phyloP scores from a whole-genome alignment of 1,140 invertebrate genomes.

The Armadillidium nasatum region DNA sequence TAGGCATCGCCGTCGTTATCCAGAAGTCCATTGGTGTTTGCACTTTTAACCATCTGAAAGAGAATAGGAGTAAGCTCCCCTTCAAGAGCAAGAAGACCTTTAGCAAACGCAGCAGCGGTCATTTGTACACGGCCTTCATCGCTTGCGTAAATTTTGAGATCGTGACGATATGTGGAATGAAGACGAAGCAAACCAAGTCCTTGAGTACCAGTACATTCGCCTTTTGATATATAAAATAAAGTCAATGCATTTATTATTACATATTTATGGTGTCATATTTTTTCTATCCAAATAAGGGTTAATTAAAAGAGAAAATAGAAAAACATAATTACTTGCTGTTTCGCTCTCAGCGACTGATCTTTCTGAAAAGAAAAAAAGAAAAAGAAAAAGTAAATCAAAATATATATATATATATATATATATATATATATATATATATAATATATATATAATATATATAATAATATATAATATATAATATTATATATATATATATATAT shows the following conservation, averaged over 20 bases:
- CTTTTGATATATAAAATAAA: slow-evolving; percentile 51
- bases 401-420: slow-evolving; percentile 23
- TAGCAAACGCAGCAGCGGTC: slow-evolving; percentile 99
- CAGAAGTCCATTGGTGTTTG: slow-evolving; percentile 94
- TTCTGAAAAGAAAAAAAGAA: neutral
- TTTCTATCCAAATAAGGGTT: no score
- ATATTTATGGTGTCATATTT: no score
- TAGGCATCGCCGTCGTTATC: slow-evolving; percentile 87
- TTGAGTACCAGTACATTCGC: slow-evolving; percentile 81
- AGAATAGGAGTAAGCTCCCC: slow-evolving; percentile 97
- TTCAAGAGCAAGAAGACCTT: slow-evolving; percentile 92
- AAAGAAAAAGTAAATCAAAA: no score
- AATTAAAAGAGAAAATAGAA: no score
- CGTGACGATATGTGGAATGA: slow-evolving; percentile 97
- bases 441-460: slow-evolving; percentile 29
- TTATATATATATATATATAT: neutral
- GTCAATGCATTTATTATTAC: no score
- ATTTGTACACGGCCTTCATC: slow-evolving; percentile 99
- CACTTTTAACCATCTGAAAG: slow-evolving; percentile 98
- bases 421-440: slow-evolving; percentile 24
- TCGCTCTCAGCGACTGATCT: no score
- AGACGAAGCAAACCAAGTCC: slow-evolving; percentile 86
- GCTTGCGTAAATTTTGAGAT: slow-evolving; percentile 98
- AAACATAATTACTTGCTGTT: no score
- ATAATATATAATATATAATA: neutral